Conservation (phyloP, 2,113 vertebrate species). For the Campylomormyrus numenius region DNA sequence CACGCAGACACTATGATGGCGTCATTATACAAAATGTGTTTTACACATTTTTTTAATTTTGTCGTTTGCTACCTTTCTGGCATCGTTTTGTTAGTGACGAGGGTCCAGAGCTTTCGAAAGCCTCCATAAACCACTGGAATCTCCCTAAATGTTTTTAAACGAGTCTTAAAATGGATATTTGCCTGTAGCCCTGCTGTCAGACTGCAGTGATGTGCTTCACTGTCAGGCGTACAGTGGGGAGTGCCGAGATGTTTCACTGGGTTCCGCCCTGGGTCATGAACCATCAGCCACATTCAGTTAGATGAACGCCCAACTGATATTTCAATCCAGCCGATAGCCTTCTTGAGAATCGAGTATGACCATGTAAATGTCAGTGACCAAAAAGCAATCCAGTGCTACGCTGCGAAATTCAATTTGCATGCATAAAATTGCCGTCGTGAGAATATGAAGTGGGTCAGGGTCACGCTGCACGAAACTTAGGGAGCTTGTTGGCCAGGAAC, state of each 20-base stretch:
- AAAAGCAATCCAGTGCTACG: neutral
- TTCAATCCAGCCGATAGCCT: neutral
- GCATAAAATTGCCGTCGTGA: neutral
- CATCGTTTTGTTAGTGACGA: neutral
- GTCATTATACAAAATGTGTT: neutral
- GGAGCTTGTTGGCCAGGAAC: neutral
- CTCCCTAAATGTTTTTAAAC: neutral
- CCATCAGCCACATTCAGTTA: neutral
- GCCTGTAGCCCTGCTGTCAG: neutral
- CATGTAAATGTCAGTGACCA: neutral
- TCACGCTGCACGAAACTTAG: neutral
- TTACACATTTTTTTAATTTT: neutral
- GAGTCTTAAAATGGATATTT: neutral
- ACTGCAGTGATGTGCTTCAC: neutral
- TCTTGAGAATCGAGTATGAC: neutral
- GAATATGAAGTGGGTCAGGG: neutral
- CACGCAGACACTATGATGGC: neutral
- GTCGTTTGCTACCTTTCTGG: neutral
- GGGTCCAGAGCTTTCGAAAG: neutral
- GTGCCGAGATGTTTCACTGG: neutral
- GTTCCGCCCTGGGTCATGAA: neutral
- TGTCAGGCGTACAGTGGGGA: neutral
- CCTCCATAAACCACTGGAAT: neutral
- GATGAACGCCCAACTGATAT: neutral
- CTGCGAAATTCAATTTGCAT: neutral